phyloP scores from a whole-genome alignment of 1,140 invertebrate species.

The Orussus abietinus region DNA sequence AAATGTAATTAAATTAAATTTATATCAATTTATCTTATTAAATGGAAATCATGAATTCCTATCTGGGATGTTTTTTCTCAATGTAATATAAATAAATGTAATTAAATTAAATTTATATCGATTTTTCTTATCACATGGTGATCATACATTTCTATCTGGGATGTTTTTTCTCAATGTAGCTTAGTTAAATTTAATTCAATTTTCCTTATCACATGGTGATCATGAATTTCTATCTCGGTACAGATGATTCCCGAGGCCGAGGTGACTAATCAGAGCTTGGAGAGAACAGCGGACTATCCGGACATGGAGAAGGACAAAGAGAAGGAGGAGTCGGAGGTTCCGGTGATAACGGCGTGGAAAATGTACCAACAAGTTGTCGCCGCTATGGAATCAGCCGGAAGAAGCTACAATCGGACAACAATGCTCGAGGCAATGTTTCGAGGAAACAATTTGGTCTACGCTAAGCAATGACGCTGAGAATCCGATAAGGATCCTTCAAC shows the following conservation, averaged over 20 bases:
- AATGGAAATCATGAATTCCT: too few relatives aligned
- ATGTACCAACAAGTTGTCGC: slow-evolving; percentile 36
- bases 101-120: not conserved
- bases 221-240: too few relatives aligned
- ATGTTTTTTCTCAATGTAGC: not conserved
- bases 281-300: slow-evolving; percentile 24
- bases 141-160: not conserved
- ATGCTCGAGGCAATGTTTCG: slow-evolving; percentile 42
- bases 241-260: slow-evolving; percentile 40
- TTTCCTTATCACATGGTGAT: too few relatives aligned
- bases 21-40: not conserved
- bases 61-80: slow-evolving; percentile 10
- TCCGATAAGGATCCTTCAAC: too few relatives aligned
- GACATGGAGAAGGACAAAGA: slow-evolving; percentile 26
- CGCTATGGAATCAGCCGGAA: slow-evolving; percentile 31
- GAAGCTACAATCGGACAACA: slow-evolving; percentile 32
- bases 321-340: slow-evolving; percentile 31
- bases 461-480: too few relatives aligned
- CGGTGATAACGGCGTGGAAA: slow-evolving; percentile 37
- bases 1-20: not conserved
- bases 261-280: slow-evolving; percentile 23
- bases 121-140: not conserved
- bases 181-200: not conserved
- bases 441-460: slow-evolving; percentile 37
- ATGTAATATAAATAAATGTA: slow-evolving; percentile 2